These are phyloP conservation scores for Illadopsis cleaveri DNA, from an alignment of 2,113 vertebrate species.

Conservation along the genomic window DNA sequence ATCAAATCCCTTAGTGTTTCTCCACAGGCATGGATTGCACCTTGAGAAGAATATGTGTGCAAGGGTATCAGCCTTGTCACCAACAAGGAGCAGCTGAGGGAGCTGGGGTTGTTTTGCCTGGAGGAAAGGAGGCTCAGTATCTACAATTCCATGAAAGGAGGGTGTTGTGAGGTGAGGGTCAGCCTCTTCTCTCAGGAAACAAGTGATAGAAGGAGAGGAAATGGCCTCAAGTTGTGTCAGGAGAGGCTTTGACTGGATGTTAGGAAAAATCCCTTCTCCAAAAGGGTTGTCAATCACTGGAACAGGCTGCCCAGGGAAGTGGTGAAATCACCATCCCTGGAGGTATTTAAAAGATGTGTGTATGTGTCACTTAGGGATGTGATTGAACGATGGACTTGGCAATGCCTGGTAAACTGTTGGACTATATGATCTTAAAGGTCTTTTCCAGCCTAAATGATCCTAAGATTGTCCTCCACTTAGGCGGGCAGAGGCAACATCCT, in stretches of 20 bases:
- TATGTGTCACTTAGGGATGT: accelerated
- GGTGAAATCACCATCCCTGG: neutral
- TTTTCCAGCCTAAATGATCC: neutral
- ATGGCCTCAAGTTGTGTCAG: neutral
- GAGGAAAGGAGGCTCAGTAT: neutral
- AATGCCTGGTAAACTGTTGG: neutral
- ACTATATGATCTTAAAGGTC: neutral
- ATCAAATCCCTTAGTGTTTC: neutral
- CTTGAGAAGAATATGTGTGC: neutral
- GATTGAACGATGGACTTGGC: neutral
- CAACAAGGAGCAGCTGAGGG: neutral
- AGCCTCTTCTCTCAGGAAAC: neutral
- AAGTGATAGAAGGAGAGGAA: neutral
- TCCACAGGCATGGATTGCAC: neutral
- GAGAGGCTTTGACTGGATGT: neutral
- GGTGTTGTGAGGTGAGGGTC: accelerated
- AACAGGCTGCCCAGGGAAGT: neutral
- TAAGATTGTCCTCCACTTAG: neutral
- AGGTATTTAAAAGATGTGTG: neutral
- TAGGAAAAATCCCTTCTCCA: neutral
- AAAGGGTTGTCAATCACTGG: neutral
- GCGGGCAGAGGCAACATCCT: accelerated
- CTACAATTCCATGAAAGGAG: neutral
- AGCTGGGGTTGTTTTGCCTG: neutral
- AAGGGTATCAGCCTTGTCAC: neutral